Base-by-base conservation (phyloP, 2,797 vertebrate genomes). In the Pseudochromis fuscus region DNA sequence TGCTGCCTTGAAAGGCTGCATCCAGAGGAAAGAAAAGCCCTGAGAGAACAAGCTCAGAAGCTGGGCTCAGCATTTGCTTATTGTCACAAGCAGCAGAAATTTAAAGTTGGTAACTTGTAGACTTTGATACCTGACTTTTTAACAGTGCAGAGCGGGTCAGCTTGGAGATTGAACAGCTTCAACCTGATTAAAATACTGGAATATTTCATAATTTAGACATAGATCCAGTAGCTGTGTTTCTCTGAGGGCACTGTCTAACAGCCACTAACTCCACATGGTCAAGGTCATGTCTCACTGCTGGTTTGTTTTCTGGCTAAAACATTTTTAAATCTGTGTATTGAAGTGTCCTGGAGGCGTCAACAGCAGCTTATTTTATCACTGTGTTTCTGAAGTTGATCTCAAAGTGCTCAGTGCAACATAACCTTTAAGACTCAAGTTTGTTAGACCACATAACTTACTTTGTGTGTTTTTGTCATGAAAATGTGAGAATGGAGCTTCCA, bases 1-100 rank as follows among this genome's bases (percentile, higher is more conserved):
- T 38, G 58, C 68, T 63, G 50, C 44, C 25, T 67, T 70, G 65
- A 83, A 77, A 75, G 44, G 38, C 62, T 45, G 51, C 42, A 18
- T 42, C 40, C 40, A 3, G 18, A 42, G 40, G 18, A 42, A 42
- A 42, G 40, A 42, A 42, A 42, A 42, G 40, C 7, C 40, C 40
- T 42, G 40, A 10, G 40, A 42, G 40, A 40, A 40, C 16, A 40
- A 40, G 31, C 44, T 56, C 42, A 37, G 52, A 42, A 64, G 67
- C 71, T 53, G 38, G 4, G 30, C 65, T 77, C 48, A 2, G 73
- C 68, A 45, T 46, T 30, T 18, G 24, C 61, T 75, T 51, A 18
- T 62, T 58, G 76, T 72, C n/a, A 28, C 11, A n/a, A 60, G 59
- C 25, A 31, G 66, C 68, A 48, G 42, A 63, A 49, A 49, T 48